These are phyloP conservation scores for Drosophila kanekoi DNA, from an alignment of 2,888 invertebrate genomes.

Conservation along the genomic window DNA sequence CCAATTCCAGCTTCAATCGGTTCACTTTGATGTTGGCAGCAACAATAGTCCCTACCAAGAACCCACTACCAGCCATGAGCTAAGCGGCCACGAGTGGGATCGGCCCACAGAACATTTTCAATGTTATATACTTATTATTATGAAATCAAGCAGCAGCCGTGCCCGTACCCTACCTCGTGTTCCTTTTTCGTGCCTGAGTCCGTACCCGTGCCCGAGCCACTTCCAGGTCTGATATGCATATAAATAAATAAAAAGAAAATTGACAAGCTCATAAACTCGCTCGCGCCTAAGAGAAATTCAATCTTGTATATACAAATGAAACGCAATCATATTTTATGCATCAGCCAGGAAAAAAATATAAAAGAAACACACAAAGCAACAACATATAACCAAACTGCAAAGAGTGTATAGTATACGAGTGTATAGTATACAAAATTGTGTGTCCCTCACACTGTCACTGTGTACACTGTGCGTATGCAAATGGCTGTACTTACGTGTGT, in stretches of 20 bases:
- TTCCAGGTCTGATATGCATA: constrained; percentile 67
- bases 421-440: constrained; percentile 36
- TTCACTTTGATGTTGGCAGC: constrained; percentile 68
- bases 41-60: constrained; percentile 47
- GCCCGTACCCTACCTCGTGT: neutral
- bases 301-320: constrained; percentile 78
- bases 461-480: constrained; percentile 14
- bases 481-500: constrained; percentile 10
- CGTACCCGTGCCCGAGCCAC: constrained; percentile 1
- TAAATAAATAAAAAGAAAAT: constrained; percentile 76
- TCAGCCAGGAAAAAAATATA: constrained; percentile 54
- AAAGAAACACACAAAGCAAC: constrained; percentile 10
- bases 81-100: constrained; percentile 45
- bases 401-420: constrained; percentile 43
- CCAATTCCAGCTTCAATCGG: constrained; percentile 64
- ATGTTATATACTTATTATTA: constrained; percentile 64
- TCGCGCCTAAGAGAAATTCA: constrained; percentile 77
- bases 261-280: constrained; percentile 79
- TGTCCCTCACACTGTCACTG: constrained; percentile 51
- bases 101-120: constrained; percentile 55
- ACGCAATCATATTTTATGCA: constrained; percentile 80
- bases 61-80: neutral
- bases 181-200: neutral
- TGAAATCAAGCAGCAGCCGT: constrained; percentile 63
- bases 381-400: constrained; percentile 26